Conservation (phyloP, 2,113 vertebrate species). For the Nibea coibor region DNA sequence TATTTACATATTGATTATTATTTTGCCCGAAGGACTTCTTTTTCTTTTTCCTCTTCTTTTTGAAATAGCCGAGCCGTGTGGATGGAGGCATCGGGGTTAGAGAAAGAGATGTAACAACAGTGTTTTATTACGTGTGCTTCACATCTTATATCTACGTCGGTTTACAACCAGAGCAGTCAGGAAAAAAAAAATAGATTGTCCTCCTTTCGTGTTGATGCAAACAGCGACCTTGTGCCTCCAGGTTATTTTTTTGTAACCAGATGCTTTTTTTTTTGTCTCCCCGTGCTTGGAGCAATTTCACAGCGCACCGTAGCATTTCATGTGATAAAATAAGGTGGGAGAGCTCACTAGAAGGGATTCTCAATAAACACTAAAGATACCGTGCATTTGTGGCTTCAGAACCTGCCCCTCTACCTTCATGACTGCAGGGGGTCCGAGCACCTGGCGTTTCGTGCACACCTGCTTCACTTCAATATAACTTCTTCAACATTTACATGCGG, state of each 20-base stretch:
- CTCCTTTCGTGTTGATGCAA: not conserved
- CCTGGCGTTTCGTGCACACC: not conserved
- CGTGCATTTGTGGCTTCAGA: not conserved
- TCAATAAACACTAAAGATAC: not conserved
- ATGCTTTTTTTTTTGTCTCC: not conserved
- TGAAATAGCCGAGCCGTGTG: not conserved
- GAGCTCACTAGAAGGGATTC: not conserved
- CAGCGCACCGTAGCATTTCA: not conserved
- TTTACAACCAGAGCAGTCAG: conserved; percentile 27
- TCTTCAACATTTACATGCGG: not conserved
- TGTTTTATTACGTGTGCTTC: conserved; percentile 6
- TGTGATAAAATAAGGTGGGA: not conserved
- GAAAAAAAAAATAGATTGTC: conserved; percentile 8
- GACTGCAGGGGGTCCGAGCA: not conserved
- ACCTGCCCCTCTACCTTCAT: not conserved
- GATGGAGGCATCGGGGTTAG: not conserved
- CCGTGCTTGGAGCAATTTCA: conserved; percentile 8
- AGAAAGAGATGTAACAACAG: not conserved
- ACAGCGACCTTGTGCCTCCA: conserved; percentile 3
- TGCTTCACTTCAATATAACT: not conserved
- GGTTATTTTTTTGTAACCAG: conserved; percentile 24
- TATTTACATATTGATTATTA: conserved; percentile 43
- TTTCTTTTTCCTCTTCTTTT: not conserved
- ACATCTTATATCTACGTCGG: conserved; percentile 7
- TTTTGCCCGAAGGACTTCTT: not conserved